A percentile compares a stretch with the other conserved stretches of the same genome.
These are phyloP conservation scores for Dendronephthya gigantea DNA, from an alignment of 64 coral and sea anemone genomes.

Conservation along the genomic window DNA sequence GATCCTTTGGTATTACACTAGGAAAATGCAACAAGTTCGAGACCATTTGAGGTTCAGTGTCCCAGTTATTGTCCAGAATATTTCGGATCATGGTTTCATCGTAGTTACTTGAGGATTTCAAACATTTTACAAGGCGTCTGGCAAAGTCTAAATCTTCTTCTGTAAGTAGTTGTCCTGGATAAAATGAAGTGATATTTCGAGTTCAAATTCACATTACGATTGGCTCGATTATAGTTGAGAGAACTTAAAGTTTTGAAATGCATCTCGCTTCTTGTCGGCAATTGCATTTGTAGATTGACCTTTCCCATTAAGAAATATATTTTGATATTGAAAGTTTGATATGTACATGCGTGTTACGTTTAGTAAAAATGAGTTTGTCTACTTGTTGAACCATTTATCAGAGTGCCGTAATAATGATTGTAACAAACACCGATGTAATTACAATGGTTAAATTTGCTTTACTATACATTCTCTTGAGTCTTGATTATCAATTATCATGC, in stretches of 20 bases:
- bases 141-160: slow-evolving; percentile 92
- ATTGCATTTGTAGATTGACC: background rate
- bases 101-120: slow-evolving; percentile 52
- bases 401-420: no score
- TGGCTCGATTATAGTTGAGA: no score
- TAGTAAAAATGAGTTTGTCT: background rate
- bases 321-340: background rate
- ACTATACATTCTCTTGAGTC: no score
- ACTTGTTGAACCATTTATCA: no score
- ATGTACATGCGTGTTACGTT: background rate
- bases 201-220: no score
- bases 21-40: slow-evolving; percentile 93
- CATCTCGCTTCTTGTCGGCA: background rate
- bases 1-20: slow-evolving; percentile 59
- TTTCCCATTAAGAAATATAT: background rate
- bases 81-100: slow-evolving; percentile 75
- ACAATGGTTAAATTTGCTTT: no score
- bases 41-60: slow-evolving; percentile 79
- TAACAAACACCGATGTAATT: no score
- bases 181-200: background rate
- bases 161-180: slow-evolving; percentile 75
- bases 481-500: no score
- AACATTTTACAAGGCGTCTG: slow-evolving; percentile 59
- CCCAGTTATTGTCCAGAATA: slow-evolving; percentile 88
- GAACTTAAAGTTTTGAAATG: background rate